Evolutionary conservation across 1,140 invertebrate species (phyloP), one percentile per base, ranked within the genome.

Genomic region (Zaprionus ornatus): DNA sequence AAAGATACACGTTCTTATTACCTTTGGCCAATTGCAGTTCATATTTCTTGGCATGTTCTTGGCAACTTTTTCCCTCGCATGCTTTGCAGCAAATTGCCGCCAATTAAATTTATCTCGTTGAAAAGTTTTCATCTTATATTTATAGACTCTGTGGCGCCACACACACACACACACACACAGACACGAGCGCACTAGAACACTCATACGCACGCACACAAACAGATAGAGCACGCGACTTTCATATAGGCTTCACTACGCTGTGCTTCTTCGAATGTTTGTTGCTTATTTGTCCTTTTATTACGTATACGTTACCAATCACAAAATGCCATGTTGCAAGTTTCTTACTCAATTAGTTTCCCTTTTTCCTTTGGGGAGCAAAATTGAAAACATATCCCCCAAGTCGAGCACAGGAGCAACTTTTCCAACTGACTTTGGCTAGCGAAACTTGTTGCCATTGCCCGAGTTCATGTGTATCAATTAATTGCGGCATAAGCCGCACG

Each of bases 21-120:
- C 77, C 77, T 80, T 78, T 70, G 66, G 80, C 77, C 84, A 87
- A 88, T 87, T 84, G 84, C 84, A 88, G 84, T 84, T 87, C 74
- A 88, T 88, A 84, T 82, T 88, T 90, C 68, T 84, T 79, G 74
- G 74, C 76, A 73, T 66, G 64, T 78, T 82, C 71, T 85, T 72
- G 56, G 52, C 62, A 85, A 90, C 72, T 82, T 90, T 90, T 82
- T 84, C 67, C 64, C 19, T 37, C 64, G 65, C 74, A 72, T 82
- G 78, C 73, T 85, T 91, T 72, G 84, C 82, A 79, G 82, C 90
- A 91, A 91, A 91, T 90, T 91, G 90, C 85, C 82, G 78, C 90
- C 90, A 91, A 91, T 91, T 91, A 91, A 91, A 91, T 91, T 91
- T 91, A 91, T 91, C 90, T 91, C 81, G 86, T 91, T 86, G 85